Base-by-base conservation (phyloP, 1,140 invertebrate species). In the Papilio glaucus region DNA sequence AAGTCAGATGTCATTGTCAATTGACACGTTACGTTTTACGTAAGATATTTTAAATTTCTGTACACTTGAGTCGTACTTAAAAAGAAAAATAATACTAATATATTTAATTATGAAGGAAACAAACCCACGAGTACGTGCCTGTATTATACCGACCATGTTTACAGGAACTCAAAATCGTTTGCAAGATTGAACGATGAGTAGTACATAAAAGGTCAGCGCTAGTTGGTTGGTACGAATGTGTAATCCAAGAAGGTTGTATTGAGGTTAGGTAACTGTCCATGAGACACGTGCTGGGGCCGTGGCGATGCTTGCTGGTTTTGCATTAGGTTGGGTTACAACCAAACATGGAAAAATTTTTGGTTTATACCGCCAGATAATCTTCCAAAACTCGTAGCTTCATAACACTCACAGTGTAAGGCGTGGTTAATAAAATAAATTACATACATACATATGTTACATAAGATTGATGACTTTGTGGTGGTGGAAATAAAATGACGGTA, bases 241-340 rank as follows among this genome's bases (percentile, higher is more conserved):
- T 80, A 79, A 85, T 77, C 73, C 71, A 76, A 85, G 81, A 76
- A 85, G 81, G 81, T 80, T 83, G 77, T 73, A 72, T 70, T 83
- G 78, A 76, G 83, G 83, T 85, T 85, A 77, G 72, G 62, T 85
- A 85, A 85, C 83, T 83, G 83, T 85, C 70, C 38, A 15, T 42
- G 37, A 45, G 71, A 82, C 80, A 81, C 78, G 77, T 82, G 82
- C 39, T 33, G 65, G 49, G 29, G 37, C 12, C 10, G 12, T 15
- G 39, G 38, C n/a, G n/a, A n/a, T n/a, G n/a, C 7, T 72, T 68
- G 29, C 15, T 26, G 49, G 65, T 29, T 63, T 73, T 15, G 33
- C 45, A 70, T 75, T 78, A 69, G 65, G 42, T 33, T 9, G 21
- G 13, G 3, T 63, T 13, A 37, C 26, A 26, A 21, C 5, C 5